These are phyloP conservation scores for Acanthurus lineatus DNA, from an alignment of 2,797 vertebrate genomes.

Conservation along the genomic window DNA sequence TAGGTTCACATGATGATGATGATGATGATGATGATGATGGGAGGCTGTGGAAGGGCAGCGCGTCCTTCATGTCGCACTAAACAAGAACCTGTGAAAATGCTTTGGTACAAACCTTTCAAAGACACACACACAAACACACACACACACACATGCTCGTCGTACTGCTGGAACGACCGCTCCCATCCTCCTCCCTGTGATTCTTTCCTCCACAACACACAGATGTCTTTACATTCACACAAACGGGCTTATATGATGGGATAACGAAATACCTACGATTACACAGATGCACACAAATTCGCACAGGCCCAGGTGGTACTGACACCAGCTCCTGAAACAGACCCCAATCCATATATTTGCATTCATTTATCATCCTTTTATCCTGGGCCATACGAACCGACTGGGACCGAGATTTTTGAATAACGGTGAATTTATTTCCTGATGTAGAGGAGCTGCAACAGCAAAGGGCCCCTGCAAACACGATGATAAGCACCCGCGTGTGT, in stretches of 20 bases:
- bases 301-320: conserved; percentile 58
- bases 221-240: neutral
- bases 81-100: conserved; percentile 57
- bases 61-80: conserved; percentile 61
- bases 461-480: conserved; percentile 12
- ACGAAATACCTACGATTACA: conserved; percentile 48
- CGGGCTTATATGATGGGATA: conserved; percentile 23
- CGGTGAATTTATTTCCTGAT: conserved; percentile 57
- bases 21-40: conserved; percentile 35
- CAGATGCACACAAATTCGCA: conserved; percentile 41
- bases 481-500: conserved; percentile 27
- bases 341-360: conserved; percentile 86
- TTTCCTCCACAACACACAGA: neutral
- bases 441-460: conserved; percentile 21
- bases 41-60: conserved; percentile 63
- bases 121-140: neutral
- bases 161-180: conserved; percentile 4
- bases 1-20: conserved; percentile 40
- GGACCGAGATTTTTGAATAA: conserved; percentile 48
- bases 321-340: conserved; percentile 75
- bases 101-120: conserved; percentile 43
- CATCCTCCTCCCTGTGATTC: neutral
- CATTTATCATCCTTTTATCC: conserved; percentile 76
- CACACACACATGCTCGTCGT: conserved; percentile 10
- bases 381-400: conserved; percentile 54